Evolutionary conservation across 2,888 invertebrate genomes (phyloP), one percentile per base, ranked within the genome.

Genomic region (Euspilapteryx auroguttella): DNA sequence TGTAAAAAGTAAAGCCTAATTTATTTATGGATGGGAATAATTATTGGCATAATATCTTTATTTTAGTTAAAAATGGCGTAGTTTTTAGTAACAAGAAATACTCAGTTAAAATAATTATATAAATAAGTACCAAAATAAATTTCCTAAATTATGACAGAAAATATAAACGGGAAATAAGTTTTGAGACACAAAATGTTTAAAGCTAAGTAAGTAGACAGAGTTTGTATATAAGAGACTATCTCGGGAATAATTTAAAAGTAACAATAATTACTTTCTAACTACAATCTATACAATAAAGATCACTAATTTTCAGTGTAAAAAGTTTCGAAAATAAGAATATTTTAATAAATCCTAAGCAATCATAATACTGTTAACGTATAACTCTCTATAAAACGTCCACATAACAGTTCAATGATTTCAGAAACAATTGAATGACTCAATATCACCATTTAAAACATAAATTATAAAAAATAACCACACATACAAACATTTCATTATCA

Each of bases 211-310:
- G 17, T 17, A 8, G 8, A 17, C 17, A 17, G n/a, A n/a, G n/a
- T 17, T 17, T 17, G 5, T 17, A 17, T 17, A n/a, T 17, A 17
- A 17, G 57, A 56, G 66, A 63, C 61, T 49, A 54, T 61, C 61
- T 63, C 61, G 58, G 63, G 61, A 65, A 71, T 61, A 55, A 58
- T 66, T 64, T 59, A 57, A 61, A 62, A 68, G 66, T 68, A 71
- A 71, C 64, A 69, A 71, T 66, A 71, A 68, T 68, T 69, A 71
- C 64, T 45, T 47, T n/a, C 45, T 46, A 55, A 49, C 59, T 65
- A 71, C 54, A 66, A 55, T 62, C 65, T 69, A 66, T n/a, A n/a
- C n/a, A n/a, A n/a, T 59, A 58, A 58, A 42, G 56, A 63, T 66
- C 61, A 64, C 61, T 53, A 58, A 62, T 56, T 55, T 27, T 59